phyloP scores from a whole-genome alignment of 1,140 invertebrate species.

The Epicauta chinensis region DNA sequence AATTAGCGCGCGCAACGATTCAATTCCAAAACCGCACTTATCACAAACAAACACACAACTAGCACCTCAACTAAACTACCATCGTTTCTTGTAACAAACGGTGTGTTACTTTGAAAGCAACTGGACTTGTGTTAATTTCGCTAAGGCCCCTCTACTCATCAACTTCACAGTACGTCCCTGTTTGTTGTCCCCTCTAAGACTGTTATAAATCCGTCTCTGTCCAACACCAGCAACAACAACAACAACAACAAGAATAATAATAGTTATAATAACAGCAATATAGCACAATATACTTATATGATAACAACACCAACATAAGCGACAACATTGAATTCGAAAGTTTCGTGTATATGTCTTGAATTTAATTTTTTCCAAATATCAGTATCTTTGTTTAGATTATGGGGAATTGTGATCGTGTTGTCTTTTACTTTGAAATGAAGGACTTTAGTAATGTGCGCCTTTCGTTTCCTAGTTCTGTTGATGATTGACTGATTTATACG shows the following conservation, averaged over 20 bases:
- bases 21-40: no score
- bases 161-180: conserved; percentile 16
- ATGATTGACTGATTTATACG: no score
- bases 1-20: no score
- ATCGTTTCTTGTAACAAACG: conserved; percentile 6
- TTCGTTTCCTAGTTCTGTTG: conserved; percentile 28
- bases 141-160: conserved; percentile 30
- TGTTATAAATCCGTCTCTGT: conserved; percentile 18
- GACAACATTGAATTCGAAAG: conserved; percentile 35
- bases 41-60: no score
- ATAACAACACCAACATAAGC: no score
- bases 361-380: neutral
- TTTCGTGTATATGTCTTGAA: conserved; percentile 11
- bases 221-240: conserved; percentile 24
- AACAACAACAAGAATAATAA: no score
- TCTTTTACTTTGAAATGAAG: conserved; percentile 18
- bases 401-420: no score
- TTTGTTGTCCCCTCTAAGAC: conserved; percentile 4
- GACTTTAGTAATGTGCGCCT: conserved; percentile 19
- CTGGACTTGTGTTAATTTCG: conserved; percentile 26
- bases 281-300: no score
- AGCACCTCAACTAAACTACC: conserved; percentile 7
- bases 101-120: no score
- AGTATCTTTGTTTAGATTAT: conserved; percentile 27
- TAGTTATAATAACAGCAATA: no score